Evolutionary conservation across 2,113 vertebrate genomes (phyloP), one percentile per base, ranked within the genome.

Genomic region (Bagarius yarrelli): DNA sequence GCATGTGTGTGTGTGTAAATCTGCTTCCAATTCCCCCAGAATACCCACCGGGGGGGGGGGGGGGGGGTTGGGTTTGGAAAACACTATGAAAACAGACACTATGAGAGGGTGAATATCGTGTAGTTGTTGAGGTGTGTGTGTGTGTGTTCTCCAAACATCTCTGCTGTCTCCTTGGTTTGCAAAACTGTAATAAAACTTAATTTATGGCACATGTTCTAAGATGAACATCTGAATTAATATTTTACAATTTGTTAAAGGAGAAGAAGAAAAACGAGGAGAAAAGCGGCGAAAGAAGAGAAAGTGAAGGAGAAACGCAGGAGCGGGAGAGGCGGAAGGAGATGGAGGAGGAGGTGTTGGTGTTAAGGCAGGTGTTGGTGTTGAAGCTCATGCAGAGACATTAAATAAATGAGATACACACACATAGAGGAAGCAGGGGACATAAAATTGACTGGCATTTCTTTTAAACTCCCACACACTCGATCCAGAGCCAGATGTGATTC

Each of bases 171-270:
- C 15, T 47, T 70, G 47, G 44, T 50, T 70, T 50, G 4, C 3
- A 12, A 70, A 70, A 25, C 44, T 50, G 67, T 44, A 47, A 16
- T 70, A 27, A 15, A 11, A 44, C 2, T 1, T 70, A 50, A 70
- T 52, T 23, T 9, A n/a, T 27, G 44, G n/a, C 40, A 70, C 44
- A 70, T 50, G 44, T 0, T 27, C 40, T 3, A 2, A 50, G n/a
- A 2, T 1, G 2, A 70, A 70, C 44, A 70, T 50, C 67, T 70
- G 67, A 40, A 15, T 47, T 70, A 2, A 25, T n/a, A 50, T 50
- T 27, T 47, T 27, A 50, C 3, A 8, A 44, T 67, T 1, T 23
- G 14, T 44, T n/a, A 89, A 88, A 89, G 83, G 87, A 88, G n/a
- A 30, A 85, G 69, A 79, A 64, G 73, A 19, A 70, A 2, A 9